Base-by-base conservation (phyloP, 2,797 vertebrate genomes). In the Sebastes vulpes region DNA sequence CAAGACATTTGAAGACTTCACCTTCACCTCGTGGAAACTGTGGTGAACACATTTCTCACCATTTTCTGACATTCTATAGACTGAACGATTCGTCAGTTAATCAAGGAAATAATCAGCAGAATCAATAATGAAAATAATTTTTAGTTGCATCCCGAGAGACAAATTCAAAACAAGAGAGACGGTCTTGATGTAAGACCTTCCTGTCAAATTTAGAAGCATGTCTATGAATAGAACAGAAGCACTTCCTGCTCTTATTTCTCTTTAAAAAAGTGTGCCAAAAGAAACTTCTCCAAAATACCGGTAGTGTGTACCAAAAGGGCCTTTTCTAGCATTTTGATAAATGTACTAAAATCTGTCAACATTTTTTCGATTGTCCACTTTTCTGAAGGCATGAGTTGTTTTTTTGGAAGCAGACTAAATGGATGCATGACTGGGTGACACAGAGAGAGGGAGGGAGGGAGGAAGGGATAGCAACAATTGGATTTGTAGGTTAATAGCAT, bases 401-500 rank as follows among this genome's bases (percentile, higher is more conserved):
- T 79, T 81, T 78, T 42, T 26, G 20, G 35, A 78, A 67, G 77
- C 64, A 63, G 69, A 28, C 20, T 77, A 12, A 79, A 65, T 74
- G 65, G 69, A 67, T 38, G 66, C 35, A 46, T 32, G n/a, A 38
- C 16, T 75, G 32, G 57, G 48, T 65, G 67, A 60, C 20, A 18
- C 31, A 5, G 14, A 6, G 57, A 11, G 60, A 46, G 42, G 6
- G 42, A 35, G 4, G 4, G 10, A 46, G 32, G 14, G 5, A 72
- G 65, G 56, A 20, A 71, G 71, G 9, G 32, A 65, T 42, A 26
- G 68, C 35, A 78, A 76, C 75, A 88, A 83, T 86, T 85, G 70
- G 78, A 83, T 90, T 91, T 89, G 75, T 89, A 82, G 90, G 88
- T 90, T 92, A 92, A 93, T 88, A 67, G 85, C 82, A 57, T 89